Base-by-base conservation (phyloP, 2,797 vertebrate species). In the Champsocephalus gunnari region DNA sequence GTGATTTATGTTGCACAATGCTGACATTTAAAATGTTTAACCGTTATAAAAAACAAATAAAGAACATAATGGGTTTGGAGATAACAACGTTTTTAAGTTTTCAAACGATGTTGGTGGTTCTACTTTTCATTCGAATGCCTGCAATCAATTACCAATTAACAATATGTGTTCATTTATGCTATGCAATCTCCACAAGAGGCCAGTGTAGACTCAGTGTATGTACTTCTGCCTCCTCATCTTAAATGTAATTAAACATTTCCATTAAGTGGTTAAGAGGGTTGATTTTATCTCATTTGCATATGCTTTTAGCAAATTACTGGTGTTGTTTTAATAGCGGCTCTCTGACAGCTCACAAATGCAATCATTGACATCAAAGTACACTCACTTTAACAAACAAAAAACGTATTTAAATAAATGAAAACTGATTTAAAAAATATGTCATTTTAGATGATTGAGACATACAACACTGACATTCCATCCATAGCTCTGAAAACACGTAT, bases 121-220 rank as follows among this genome's bases (percentile, higher is more conserved):
- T 34, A n/a, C 19, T 71, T 63, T 45, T n/a, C 32, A 49, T 12
- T 44, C 7, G 24, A 59, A 76, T 51, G 47, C 17, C 73, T 3
- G 16, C 38, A 32, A 69, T 70, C 45, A 60, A 61, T 63, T 55
- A 61, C 2, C 54, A 69, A 47, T 77, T 64, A 63, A 70, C 12
- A 28, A 32, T 19, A 68, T 71, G 1, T 44, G 49, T 63, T 58
- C 32, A 77, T 79, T 73, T 38, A 66, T 82, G 16, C 11, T 71
- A 50, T 57, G 21, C n/a, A 47, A 45, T 66, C 64, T 81, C 81
- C 90, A 90, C 81, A 84, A 89, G 87, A 80, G 83, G 84, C 69
- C 86, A 85, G 73, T 78, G 73, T 77, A 55, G 55, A 53, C 75
- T 67, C 59, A 54, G 0, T 16, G 21, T 80, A 32, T 55, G 19